Conservation (phyloP, 2,888 invertebrate genomes). For the Coelinius sp. region DNA sequence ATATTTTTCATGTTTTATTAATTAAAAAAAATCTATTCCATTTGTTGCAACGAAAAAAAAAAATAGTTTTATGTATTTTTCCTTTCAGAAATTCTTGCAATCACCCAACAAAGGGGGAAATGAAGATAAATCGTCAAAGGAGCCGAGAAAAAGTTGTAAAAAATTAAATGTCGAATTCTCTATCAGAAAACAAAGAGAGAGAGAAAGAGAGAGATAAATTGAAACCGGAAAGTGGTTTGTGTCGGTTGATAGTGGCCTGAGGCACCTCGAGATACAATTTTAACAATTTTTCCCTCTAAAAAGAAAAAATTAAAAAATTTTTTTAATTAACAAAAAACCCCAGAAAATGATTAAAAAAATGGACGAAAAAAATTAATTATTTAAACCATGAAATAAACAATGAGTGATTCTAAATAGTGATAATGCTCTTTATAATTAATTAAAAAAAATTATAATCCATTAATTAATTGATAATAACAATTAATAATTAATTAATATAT, state of each 20-base stretch:
- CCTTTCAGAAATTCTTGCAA: not conserved
- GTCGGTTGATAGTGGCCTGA: constrained; percentile 12
- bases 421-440: constrained; percentile 11
- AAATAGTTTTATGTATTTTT: not conserved
- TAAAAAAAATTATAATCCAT: not conserved
- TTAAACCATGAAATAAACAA: not conserved
- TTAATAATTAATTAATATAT: constrained; percentile 1
- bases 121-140: constrained; percentile 10
- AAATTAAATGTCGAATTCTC: constrained; percentile 20
- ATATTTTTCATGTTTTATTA: no score
- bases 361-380: not conserved
- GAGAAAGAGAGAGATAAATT: not conserved
- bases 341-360: not conserved
- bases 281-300: not conserved
- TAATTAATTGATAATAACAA: not conserved
- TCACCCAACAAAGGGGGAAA: not conserved
- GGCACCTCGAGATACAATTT: constrained; percentile 2
- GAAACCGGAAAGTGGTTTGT: constrained; percentile 31
- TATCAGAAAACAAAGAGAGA: not conserved
- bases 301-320: not conserved
- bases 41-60: not conserved
- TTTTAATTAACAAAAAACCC: not conserved
- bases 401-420: constrained; percentile 26
- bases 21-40: not conserved
- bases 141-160: not conserved